These are phyloP conservation scores for Saguinus midas DNA, from an alignment of 2,113 vertebrate genomes.

Conservation along the genomic window DNA sequence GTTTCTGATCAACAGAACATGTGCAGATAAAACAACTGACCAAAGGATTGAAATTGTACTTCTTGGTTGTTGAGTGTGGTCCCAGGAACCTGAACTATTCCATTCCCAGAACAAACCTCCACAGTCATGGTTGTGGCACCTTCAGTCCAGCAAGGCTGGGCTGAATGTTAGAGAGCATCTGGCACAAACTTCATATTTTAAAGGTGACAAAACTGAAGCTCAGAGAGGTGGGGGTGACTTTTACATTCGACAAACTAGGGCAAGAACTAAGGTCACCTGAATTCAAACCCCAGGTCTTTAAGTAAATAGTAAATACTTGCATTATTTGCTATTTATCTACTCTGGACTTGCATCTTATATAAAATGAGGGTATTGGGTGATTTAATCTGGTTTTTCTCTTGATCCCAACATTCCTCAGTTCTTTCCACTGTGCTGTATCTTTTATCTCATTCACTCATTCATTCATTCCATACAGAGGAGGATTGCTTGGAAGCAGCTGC, in stretches of 20 bases:
- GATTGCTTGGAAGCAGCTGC: slow-evolving; percentile 7
- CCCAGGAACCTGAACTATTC: not conserved
- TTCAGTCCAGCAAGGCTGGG: not conserved
- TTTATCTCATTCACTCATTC: not conserved
- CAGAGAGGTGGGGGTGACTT: not conserved
- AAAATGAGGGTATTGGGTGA: not conserved
- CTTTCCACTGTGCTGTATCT: not conserved
- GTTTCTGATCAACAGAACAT: not conserved
- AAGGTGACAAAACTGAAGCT: not conserved
- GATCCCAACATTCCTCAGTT: not conserved
- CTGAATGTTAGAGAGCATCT: not conserved
- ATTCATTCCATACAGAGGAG: not conserved
- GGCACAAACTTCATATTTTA: not conserved
- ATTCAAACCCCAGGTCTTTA: not conserved
- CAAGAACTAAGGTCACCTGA: not conserved
- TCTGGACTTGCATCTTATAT: not conserved
- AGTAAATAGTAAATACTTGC: not conserved
- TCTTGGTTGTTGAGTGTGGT: not conserved
- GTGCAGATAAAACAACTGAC: not conserved
- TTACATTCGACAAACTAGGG: not conserved
- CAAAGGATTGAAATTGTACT: not conserved
- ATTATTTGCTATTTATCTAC: not conserved
- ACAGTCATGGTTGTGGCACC: not conserved
- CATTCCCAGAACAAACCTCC: not conserved
- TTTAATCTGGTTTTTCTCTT: slow-evolving; percentile 16